phyloP scores from a whole-genome alignment of 2,888 invertebrate genomes.

The Drosophila hamatofila region DNA sequence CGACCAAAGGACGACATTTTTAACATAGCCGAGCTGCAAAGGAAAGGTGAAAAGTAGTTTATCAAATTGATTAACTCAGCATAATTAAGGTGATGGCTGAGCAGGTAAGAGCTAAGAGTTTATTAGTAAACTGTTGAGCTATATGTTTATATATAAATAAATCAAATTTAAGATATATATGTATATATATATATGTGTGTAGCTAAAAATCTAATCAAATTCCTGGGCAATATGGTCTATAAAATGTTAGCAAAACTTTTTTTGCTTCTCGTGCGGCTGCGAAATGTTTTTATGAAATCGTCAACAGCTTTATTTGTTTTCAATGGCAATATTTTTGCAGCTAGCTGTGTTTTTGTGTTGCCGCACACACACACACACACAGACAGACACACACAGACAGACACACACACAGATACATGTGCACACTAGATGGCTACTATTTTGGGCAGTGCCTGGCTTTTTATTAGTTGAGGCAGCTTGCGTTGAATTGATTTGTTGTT shows the following conservation, averaged over 20 bases:
- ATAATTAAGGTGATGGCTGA: conserved; percentile 50
- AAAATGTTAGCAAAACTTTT: conserved; percentile 60
- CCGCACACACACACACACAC: conserved; percentile 23
- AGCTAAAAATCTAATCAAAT: conserved; percentile 71
- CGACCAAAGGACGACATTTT: not conserved
- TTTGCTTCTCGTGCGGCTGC: conserved; percentile 8
- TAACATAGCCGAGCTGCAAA: not conserved
- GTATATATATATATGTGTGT: not conserved
- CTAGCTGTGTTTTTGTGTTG: conserved; percentile 28
- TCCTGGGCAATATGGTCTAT: conserved; percentile 57
- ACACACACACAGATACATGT: conserved; percentile 40
- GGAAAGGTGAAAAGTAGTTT: conserved; percentile 5
- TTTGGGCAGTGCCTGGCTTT: conserved; percentile 49
- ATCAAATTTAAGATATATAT: not conserved
- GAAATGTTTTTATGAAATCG: conserved; percentile 73
- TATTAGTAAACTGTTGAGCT: conserved; percentile 40
- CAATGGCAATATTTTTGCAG: conserved; percentile 76
- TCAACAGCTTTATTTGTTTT: conserved; percentile 81
- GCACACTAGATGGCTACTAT: conserved; percentile 59
- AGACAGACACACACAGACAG: conserved; percentile 29
- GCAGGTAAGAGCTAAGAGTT: conserved; percentile 9
- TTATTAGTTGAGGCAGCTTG: conserved; percentile 80
- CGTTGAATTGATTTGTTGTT: conserved; percentile 80
- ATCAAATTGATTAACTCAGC: conserved; percentile 51
- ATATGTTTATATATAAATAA: too few species aligned